Evolutionary conservation across 2,797 vertebrate genomes (phyloP).

Genomic region (Falco novaeseelandiae): DNA sequence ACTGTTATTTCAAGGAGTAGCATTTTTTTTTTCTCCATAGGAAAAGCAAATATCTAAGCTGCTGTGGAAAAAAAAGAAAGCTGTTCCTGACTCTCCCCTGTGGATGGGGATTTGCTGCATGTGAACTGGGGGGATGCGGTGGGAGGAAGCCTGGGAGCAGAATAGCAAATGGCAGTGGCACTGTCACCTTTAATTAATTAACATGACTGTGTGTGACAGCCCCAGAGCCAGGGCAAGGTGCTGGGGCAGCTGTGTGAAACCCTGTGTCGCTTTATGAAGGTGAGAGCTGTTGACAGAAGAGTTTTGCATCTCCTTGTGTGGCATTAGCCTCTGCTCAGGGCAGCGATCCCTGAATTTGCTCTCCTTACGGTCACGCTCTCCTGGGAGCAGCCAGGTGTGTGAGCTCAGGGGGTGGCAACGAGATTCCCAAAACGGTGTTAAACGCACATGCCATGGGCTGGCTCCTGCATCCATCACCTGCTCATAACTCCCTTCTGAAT

Average conservation of each 20-base stretch:
- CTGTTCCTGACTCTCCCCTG: not conserved
- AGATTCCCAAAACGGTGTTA: rapidly evolving
- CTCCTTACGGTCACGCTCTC: not conserved
- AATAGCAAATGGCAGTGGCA: not conserved
- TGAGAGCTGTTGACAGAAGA: not conserved
- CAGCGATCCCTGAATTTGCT: not conserved
- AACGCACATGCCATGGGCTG: rapidly evolving
- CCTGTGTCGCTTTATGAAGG: rapidly evolving
- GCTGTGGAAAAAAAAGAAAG: not conserved
- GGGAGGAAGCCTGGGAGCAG: not conserved
- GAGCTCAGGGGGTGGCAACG: not conserved
- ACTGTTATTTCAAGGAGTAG: constrained; percentile 41
- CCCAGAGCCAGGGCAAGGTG: not conserved
- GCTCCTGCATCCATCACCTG: rapidly evolving
- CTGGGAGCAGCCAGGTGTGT: not conserved
- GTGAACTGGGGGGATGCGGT: not conserved
- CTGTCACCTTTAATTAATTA: not conserved
- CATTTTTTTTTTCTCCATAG: not conserved
- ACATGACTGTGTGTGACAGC: not conserved
- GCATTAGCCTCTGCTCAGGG: not conserved
- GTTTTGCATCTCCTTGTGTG: not conserved
- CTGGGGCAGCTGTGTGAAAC: not conserved
- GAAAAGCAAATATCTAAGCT: constrained; percentile 41
- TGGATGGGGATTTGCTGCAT: not conserved
- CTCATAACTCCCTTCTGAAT: rapidly evolving